Evolutionary conservation across 2,113 vertebrate species (phyloP), one percentile per base, ranked within the genome.

Genomic region (Brachypodius melanocephalos): DNA sequence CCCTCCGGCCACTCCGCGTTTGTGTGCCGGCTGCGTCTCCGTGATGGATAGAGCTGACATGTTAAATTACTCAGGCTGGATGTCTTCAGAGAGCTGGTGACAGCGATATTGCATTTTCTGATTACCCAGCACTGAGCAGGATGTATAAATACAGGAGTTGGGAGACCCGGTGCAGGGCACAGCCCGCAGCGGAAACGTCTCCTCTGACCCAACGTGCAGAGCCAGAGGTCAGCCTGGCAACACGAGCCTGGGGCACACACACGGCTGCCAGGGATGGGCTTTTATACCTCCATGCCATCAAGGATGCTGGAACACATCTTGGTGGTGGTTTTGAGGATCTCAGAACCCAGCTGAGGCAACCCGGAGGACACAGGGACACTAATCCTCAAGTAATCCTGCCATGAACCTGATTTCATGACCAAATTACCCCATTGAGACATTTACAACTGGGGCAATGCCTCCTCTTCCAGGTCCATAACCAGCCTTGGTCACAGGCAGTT

Each of bases 41-140:
- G 26, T 98, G 98, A 98, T 98, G 97, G 97, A 98, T 98, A 97
- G 97, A 13, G 95, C 97, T 98, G 98, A 98, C 98, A 98, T 82
- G 97, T 98, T 98, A 97, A 97, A 98, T 98, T 98, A 98, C 97
- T 97, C 91, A 91, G 95, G 95, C 97, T 96, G 95, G 93, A 55
- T 97, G 97, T 98, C 97, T 98, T 98, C 79, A 49, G 97, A 65
- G 93, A 96, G 96, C 93, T 74, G 93, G 87, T 96, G 97, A 98
- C 97, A 98, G 97, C 65, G 49, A 98, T 98, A 97, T 96, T 97
- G 97, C 97, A 98, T 98, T 98, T 98, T 98, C 84, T 97, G 97
- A 98, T 98, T 98, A 97, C 95, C 95, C 96, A 96, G 96, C 97
- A 96, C 96, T 89, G 84, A 10, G 34, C 95, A 88, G 95, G 96